Conservation (phyloP, 1,140 invertebrate genomes). For the Rhizoglyphus robini region DNA sequence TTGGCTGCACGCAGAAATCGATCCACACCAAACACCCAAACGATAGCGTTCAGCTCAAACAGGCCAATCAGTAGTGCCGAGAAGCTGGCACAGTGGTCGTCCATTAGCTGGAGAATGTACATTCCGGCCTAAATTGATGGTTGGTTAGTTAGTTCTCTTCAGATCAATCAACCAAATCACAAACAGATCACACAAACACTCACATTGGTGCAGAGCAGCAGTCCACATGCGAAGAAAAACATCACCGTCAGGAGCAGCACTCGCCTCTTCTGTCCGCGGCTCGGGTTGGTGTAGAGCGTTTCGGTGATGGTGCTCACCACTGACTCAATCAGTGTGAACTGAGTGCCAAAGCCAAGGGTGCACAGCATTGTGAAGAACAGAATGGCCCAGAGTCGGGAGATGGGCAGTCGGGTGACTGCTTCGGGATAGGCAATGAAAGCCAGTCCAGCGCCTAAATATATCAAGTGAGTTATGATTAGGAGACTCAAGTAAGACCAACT, state of each 20-base stretch:
- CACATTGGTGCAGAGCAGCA: conserved; percentile 39
- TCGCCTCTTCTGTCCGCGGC: conserved; percentile 26
- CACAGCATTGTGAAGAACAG: conserved; percentile 51
- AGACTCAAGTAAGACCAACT: conserved; percentile 4
- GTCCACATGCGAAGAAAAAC: conserved; percentile 34
- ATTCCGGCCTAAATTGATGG: conserved; percentile 36
- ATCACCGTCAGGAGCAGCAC: conserved; percentile 32
- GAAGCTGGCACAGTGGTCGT: conserved; percentile 40
- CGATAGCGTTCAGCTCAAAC: conserved; percentile 57
- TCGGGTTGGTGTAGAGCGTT: conserved; percentile 26
- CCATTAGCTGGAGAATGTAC: conserved; percentile 41
- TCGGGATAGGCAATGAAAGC: conserved; percentile 36
- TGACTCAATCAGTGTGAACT: conserved; percentile 33
- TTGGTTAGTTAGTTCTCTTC: too few relatives aligned
- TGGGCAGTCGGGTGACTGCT: conserved; percentile 31
- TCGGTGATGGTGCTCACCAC: conserved; percentile 31
- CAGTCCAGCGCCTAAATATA: conserved; percentile 26
- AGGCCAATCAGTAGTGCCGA: conserved; percentile 39
- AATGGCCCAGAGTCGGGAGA: conserved; percentile 36
- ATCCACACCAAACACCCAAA: conserved; percentile 67
- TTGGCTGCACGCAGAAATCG: conserved; percentile 58
- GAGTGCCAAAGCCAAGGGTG: conserved; percentile 41
- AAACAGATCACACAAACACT: conserved; percentile 20
- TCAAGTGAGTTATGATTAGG: neutral
- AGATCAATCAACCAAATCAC: neutral